phyloP scores from a whole-genome alignment of 2,888 invertebrate species.

The Sabatieria punctata region DNA sequence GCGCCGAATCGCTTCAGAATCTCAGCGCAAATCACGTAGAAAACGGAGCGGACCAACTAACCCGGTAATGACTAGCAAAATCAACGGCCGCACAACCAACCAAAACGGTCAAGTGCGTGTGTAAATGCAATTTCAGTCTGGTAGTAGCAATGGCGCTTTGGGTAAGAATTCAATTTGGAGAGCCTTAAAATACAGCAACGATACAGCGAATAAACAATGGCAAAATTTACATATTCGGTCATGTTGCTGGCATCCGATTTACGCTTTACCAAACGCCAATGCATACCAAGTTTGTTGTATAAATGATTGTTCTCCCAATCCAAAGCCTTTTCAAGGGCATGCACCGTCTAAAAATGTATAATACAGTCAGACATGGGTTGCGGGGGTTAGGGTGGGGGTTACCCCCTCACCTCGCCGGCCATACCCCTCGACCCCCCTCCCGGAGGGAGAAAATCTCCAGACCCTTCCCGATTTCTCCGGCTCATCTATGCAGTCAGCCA shows the following conservation, averaged over 20 bases:
- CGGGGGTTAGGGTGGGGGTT: too few relatives aligned
- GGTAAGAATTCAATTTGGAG: not conserved
- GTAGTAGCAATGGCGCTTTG: not conserved
- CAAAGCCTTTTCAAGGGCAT: constrained; percentile 24
- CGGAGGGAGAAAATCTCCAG: too few relatives aligned
- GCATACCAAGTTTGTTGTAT: constrained; percentile 25
- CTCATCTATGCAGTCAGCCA: too few relatives aligned
- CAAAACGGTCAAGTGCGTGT: not conserved
- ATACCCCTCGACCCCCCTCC: too few relatives aligned
- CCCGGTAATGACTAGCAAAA: too few relatives aligned
- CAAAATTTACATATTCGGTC: constrained; percentile 9
- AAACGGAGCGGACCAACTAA: too few relatives aligned
- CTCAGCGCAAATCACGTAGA: too few relatives aligned
- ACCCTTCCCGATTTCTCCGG: too few relatives aligned
- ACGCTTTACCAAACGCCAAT: constrained; percentile 20
- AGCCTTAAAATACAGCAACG: not conserved
- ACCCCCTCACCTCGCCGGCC: too few relatives aligned
- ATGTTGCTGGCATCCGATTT: constrained; percentile 17
- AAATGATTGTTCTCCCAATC: constrained; percentile 28
- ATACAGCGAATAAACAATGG: not conserved
- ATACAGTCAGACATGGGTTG: too few relatives aligned
- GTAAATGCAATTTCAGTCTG: not conserved
- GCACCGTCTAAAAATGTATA: constrained; percentile 9
- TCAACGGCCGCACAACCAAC: not conserved
- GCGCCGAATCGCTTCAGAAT: too few relatives aligned